Conservation (phyloP, 2,797 vertebrate genomes). For the Hemibagrus guttatus region DNA sequence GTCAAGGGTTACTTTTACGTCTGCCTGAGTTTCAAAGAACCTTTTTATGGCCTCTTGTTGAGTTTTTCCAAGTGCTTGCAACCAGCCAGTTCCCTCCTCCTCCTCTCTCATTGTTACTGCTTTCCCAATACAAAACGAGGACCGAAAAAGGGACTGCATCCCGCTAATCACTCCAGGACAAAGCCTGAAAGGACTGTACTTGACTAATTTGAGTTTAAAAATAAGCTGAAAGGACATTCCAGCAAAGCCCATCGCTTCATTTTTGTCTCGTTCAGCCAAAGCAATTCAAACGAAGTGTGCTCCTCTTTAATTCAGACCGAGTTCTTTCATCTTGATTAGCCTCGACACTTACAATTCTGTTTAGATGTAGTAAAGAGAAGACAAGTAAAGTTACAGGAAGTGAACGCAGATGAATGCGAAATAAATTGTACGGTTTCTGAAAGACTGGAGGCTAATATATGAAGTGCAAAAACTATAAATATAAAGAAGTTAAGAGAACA, state of each 20-base stretch:
- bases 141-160: slow-evolving; percentile 4
- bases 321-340: background rate
- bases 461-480: background rate
- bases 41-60: slow-evolving; percentile 46
- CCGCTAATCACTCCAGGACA: background rate
- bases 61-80: slow-evolving; percentile 12
- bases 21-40: slow-evolving; percentile 35
- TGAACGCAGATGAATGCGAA: background rate
- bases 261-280: background rate
- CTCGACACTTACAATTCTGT: no score
- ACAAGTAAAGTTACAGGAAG: background rate
- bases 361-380: background rate
- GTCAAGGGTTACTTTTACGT: slow-evolving; percentile 42
- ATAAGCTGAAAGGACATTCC: slow-evolving; percentile 5
- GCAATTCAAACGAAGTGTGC: background rate
- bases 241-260: background rate
- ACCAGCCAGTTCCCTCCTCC: slow-evolving; percentile 5
- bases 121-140: slow-evolving; percentile 11
- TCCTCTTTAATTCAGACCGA: background rate
- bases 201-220: background rate
- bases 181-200: slow-evolving; percentile 6
- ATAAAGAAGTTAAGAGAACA: background rate
- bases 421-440: background rate
- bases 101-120: slow-evolving; percentile 26
- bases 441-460: background rate